Evolutionary conservation across 2,113 vertebrate species (phyloP).

Genomic region (Prionailurus viverrinus): DNA sequence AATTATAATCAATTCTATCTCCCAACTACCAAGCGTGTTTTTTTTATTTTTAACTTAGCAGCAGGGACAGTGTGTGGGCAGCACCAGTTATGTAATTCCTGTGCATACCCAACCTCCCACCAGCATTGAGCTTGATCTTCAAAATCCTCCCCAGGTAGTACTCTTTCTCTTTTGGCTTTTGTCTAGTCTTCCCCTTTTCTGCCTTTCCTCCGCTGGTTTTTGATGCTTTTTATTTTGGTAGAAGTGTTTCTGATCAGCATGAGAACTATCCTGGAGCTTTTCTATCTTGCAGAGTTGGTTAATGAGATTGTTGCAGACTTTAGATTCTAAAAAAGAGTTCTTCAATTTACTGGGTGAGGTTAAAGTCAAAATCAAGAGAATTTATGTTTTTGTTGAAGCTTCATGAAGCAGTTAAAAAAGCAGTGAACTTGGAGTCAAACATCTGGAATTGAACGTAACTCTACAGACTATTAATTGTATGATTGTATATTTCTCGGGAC

Average conservation of each 20-base stretch:
- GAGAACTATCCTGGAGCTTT: neutral
- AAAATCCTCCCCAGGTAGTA: neutral
- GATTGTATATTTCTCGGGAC: neutral
- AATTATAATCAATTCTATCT: neutral
- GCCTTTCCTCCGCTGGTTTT: neutral
- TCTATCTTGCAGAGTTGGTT: conserved; percentile 38
- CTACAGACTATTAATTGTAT: neutral
- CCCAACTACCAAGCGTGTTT: neutral
- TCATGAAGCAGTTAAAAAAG: neutral
- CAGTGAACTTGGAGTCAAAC: neutral
- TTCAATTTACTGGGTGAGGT: conserved; percentile 67
- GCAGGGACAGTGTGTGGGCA: neutral
- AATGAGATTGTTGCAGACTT: conserved; percentile 30
- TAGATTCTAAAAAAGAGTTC: conserved; percentile 9
- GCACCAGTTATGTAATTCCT: neutral
- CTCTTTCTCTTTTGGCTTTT: neutral
- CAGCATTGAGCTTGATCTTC: neutral
- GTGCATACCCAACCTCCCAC: rapidly evolving
- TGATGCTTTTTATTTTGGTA: neutral
- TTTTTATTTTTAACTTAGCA: neutral
- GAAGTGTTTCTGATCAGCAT: neutral
- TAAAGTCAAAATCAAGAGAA: conserved; percentile 42
- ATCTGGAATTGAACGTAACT: neutral
- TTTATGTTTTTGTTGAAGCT: neutral
- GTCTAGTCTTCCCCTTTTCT: neutral